Percentiles rank a stretch among this genome's conserved stretches.
Conservation (phyloP, 2,888 invertebrate genomes). For the Agrochola macilenta region DNA sequence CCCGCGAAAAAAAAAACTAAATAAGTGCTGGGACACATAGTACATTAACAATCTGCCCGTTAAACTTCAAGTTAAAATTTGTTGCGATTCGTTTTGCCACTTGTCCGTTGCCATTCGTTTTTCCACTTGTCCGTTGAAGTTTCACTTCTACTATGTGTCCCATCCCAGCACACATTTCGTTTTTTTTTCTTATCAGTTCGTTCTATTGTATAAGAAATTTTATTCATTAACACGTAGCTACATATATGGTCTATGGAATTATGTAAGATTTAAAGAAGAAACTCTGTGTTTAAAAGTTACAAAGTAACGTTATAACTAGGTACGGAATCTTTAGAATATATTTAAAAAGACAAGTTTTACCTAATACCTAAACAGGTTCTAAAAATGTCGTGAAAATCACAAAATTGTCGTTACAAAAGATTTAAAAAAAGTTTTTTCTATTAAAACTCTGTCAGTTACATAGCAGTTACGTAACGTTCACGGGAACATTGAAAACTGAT, state of each 20-base stretch:
- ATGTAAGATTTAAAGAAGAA: not conserved
- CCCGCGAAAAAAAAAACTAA: no score
- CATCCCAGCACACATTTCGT: no score
- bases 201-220: not conserved
- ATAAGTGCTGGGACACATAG: no score
- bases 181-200: not conserved
- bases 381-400: not conserved
- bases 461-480: slow-evolving; percentile 1
- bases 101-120: no score
- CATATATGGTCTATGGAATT: not conserved
- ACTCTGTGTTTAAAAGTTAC: not conserved
- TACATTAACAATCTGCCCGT: no score
- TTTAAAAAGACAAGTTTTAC: not conserved
- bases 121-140: no score
- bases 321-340: not conserved
- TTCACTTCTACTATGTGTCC: no score
- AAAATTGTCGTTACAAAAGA: not conserved
- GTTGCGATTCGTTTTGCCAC: no score
- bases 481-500: slow-evolving; percentile 22
- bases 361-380: not conserved
- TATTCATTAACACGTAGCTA: not conserved
- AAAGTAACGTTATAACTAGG: not conserved
- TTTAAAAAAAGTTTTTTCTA: slow-evolving; percentile 9
- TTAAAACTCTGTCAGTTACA: slow-evolving; percentile 34
- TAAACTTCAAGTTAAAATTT: no score